Percentiles rank a stretch among this genome's conserved stretches.
Evolutionary conservation across 2,113 vertebrate species (phyloP).

Genomic region (Sebastes fasciatus): DNA sequence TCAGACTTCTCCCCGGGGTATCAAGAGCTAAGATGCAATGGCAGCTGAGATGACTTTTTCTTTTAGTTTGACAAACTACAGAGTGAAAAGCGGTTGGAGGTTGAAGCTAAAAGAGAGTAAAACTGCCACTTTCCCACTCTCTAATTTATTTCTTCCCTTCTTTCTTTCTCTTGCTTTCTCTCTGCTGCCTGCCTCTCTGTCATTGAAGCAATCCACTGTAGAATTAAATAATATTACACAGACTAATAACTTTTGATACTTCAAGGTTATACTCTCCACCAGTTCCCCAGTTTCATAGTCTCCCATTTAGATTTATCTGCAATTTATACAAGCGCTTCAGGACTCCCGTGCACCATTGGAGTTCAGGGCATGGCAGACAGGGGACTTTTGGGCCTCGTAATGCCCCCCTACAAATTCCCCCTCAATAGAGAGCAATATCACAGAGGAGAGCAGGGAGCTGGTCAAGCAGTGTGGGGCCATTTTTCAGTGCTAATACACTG

Average conservation of each 20-base stretch:
- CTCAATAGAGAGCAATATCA: slow-evolving; percentile 71
- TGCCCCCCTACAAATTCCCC: slow-evolving; percentile 58
- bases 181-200: slow-evolving; percentile 27
- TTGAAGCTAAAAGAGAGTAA: slow-evolving; percentile 48
- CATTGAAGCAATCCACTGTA: slow-evolving; percentile 33
- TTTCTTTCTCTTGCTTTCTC: not conserved
- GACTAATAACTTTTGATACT: slow-evolving; percentile 60
- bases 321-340: slow-evolving; percentile 58
- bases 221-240: slow-evolving; percentile 53
- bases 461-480: slow-evolving; percentile 75
- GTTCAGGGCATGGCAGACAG: slow-evolving; percentile 35
- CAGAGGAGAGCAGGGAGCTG: slow-evolving; percentile 71
- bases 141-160: slow-evolving; percentile 15
- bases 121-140: slow-evolving; percentile 39
- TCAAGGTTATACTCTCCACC: slow-evolving; percentile 54
- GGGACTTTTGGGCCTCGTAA: slow-evolving; percentile 57
- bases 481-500: slow-evolving; percentile 82
- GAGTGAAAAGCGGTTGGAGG: slow-evolving; percentile 59
- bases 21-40: slow-evolving; percentile 57
- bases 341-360: slow-evolving; percentile 52
- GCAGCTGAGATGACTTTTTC: slow-evolving; percentile 62
- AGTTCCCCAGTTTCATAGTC: slow-evolving; percentile 48
- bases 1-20: slow-evolving; percentile 65
- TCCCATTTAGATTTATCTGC: slow-evolving; percentile 65
- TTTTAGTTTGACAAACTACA: slow-evolving; percentile 62